phyloP scores from a whole-genome alignment of 2,888 invertebrate species.

The Lasioglossum malachurum region DNA sequence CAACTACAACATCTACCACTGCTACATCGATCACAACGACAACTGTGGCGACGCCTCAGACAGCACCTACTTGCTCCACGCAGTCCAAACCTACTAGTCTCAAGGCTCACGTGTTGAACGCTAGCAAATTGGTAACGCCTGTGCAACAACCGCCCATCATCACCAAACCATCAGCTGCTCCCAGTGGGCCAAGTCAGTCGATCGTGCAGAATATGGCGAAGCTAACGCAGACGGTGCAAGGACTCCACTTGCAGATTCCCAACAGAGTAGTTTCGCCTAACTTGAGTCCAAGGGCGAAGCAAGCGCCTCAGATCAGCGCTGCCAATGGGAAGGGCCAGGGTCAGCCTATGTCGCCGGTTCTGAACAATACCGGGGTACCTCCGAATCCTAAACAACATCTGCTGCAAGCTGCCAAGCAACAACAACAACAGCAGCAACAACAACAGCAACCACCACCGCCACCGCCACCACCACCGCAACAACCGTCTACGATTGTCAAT shows the following conservation, averaged over 20 bases:
- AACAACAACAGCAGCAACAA: slow-evolving; percentile 3
- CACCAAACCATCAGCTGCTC: slow-evolving; percentile 75
- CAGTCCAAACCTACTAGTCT: slow-evolving; percentile 86
- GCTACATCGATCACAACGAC: slow-evolving; percentile 56
- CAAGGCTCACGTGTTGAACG: slow-evolving; percentile 88
- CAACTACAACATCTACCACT: slow-evolving; percentile 67
- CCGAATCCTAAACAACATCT: slow-evolving; percentile 85
- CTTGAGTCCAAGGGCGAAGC: slow-evolving; percentile 79
- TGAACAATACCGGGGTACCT: slow-evolving; percentile 79
- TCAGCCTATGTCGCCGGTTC: slow-evolving; percentile 83
- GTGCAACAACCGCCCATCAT: slow-evolving; percentile 76
- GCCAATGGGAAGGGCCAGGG: slow-evolving; percentile 76
- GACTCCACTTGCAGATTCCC: slow-evolving; percentile 80
- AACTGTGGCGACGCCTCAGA: slow-evolving; percentile 37
- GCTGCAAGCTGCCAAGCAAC: slow-evolving; percentile 84
- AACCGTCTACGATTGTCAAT: slow-evolving; percentile 79
- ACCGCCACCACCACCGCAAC: slow-evolving; percentile 58
- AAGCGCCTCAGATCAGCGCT: slow-evolving; percentile 65
- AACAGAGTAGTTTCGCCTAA: slow-evolving; percentile 79
- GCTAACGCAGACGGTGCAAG: slow-evolving; percentile 76
- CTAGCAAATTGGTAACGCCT: slow-evolving; percentile 78
- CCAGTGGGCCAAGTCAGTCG: slow-evolving; percentile 74
- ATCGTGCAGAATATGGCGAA: slow-evolving; percentile 81
- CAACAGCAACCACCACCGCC: not conserved
- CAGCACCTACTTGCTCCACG: slow-evolving; percentile 53